These are phyloP conservation scores for Paracyprichromis sp. DNA, from an alignment of 2,113 vertebrate genomes.

Conservation along the genomic window DNA sequence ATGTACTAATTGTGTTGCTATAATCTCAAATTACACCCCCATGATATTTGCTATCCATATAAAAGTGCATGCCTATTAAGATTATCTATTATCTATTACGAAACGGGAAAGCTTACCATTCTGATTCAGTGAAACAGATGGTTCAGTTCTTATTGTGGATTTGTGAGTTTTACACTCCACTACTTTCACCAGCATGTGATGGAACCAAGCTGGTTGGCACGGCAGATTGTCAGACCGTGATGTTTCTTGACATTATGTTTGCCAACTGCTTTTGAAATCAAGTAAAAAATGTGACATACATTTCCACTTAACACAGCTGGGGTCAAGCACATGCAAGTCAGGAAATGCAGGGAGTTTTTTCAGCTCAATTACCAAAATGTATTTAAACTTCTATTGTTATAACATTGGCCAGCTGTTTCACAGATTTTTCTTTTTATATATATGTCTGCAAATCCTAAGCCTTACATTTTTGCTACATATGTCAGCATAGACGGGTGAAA, in stretches of 20 bases:
- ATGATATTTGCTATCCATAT: not conserved
- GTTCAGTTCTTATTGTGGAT: not conserved
- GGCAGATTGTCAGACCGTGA: not conserved
- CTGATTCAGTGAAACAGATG: not conserved
- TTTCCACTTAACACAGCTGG: not conserved
- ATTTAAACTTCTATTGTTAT: not conserved
- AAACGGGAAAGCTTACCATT: not conserved
- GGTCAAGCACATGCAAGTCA: not conserved
- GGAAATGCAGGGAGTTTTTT: not conserved
- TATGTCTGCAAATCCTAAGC: not conserved
- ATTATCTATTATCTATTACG: not conserved
- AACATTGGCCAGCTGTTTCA: not conserved
- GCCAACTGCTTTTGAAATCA: not conserved
- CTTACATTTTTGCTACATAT: not conserved
- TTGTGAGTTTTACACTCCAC: not conserved
- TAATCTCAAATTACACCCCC: not conserved
- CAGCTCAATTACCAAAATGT: not conserved
- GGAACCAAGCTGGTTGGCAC: not conserved
- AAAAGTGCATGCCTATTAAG: not conserved
- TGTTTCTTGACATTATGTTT: not conserved
- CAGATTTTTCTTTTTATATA: not conserved
- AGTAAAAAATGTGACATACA: not conserved
- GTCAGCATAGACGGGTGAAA: not conserved
- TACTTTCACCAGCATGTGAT: not conserved
- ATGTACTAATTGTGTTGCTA: not conserved